Evolutionary conservation across 2,113 vertebrate genomes (phyloP).

Genomic region (Pampusana beccarii): DNA sequence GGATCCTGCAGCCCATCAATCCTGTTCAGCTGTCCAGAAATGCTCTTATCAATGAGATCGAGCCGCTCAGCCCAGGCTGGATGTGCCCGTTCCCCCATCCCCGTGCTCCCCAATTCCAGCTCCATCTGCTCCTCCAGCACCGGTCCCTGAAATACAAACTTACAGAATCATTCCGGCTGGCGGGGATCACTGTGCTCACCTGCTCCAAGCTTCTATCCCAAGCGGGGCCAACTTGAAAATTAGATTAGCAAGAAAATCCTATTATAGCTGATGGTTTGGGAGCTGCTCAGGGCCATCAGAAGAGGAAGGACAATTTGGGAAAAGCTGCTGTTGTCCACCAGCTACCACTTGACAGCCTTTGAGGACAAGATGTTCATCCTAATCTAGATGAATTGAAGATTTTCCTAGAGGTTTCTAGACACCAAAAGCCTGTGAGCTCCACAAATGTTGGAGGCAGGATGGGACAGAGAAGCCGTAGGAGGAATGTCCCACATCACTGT

Average conservation of each 20-base stretch:
- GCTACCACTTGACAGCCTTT: not conserved
- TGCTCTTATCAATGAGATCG: not conserved
- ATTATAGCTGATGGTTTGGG: accelerated
- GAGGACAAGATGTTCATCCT: not conserved
- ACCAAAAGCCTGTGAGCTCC: too few species aligned
- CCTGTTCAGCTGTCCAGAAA: not conserved
- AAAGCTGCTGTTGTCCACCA: not conserved
- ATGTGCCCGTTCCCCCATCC: not conserved
- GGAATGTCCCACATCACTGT: accelerated
- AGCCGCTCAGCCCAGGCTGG: not conserved
- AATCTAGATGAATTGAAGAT: not conserved
- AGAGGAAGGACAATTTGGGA: not conserved
- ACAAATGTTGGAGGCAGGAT: not conserved
- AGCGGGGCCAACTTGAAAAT: not conserved
- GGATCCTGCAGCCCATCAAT: not conserved
- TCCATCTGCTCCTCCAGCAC: not conserved
- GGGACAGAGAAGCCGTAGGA: not conserved
- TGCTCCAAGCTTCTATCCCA: not conserved
- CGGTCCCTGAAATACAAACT: not conserved
- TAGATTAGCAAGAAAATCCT: not conserved
- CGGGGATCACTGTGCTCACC: not conserved
- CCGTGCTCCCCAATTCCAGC: accelerated
- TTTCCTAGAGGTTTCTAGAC: not conserved
- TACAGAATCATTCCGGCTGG: not conserved
- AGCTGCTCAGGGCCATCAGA: not conserved